Percentiles rank a stretch among this genome's conserved stretches.
Conservation (phyloP, 2,113 vertebrate genomes). For the Oreamnos americanus region DNA sequence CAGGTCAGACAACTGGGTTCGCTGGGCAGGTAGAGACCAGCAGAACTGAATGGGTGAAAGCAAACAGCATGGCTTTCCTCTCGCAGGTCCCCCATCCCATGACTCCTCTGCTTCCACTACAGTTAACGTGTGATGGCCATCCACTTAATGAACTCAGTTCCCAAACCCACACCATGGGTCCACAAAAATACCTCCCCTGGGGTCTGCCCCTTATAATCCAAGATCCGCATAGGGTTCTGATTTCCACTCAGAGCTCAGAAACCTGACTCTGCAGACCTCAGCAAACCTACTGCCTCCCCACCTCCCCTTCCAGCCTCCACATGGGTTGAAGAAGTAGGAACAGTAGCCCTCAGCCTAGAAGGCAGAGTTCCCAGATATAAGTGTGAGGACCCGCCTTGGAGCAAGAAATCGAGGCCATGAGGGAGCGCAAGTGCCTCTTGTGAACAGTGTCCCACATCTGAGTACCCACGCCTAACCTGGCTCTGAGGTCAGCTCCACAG, state of each 20-base stretch:
- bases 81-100: neutral
- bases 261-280: neutral
- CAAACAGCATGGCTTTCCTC: neutral
- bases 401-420: neutral
- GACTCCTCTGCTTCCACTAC: too few species aligned
- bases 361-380: neutral
- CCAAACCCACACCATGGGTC: neutral
- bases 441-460: too few species aligned
- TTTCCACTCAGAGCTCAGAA: neutral
- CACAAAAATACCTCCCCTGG: neutral
- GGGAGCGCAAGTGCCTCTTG: neutral
- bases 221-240: neutral
- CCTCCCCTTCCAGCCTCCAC: neutral
- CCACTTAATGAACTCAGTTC: neutral
- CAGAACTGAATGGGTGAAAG: neutral
- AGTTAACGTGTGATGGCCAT: neutral
- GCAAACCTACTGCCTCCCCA: neutral
- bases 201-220: neutral
- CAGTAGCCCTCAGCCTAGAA: neutral
- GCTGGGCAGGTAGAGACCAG: neutral
- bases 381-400: fast-evolving
- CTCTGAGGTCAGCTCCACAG: neutral
- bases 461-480: neutral
- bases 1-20: neutral
- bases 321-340: neutral